A percentile compares a stretch with the other conserved stretches of the same genome.
These are phyloP conservation scores for Colletes latitarsis DNA, from an alignment of 1,140 invertebrate species.

Conservation along the genomic window DNA sequence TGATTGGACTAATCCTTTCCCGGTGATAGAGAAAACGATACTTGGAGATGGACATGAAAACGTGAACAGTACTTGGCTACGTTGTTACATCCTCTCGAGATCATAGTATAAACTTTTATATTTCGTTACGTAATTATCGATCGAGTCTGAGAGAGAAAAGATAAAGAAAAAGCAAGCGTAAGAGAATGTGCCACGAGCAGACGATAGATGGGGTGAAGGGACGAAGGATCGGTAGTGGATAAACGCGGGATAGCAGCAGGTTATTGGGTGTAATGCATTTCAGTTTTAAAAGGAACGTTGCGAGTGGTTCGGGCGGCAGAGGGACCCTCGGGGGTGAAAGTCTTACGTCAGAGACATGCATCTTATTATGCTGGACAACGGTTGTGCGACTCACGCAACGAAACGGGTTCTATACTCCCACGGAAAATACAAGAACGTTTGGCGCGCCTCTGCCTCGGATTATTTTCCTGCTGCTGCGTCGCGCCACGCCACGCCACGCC, in stretches of 20 bases:
- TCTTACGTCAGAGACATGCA: slow-evolving; percentile 74
- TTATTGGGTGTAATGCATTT: neutral
- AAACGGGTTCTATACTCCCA: slow-evolving; percentile 51
- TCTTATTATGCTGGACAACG: slow-evolving; percentile 71
- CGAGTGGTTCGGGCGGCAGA: slow-evolving; percentile 2
- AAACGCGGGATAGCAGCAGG: slow-evolving; percentile 2
- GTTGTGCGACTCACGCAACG: slow-evolving; percentile 59
- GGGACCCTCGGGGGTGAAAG: slow-evolving; percentile 74
- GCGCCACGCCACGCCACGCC: neutral
- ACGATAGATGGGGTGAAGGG: neutral
- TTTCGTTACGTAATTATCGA: slow-evolving; percentile 74
- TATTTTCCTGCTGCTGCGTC: neutral
- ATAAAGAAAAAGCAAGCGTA: neutral
- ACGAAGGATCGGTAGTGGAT: neutral
- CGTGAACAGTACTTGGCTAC: neutral
- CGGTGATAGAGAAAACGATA: no score
- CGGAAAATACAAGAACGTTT: slow-evolving; percentile 12
- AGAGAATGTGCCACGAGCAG: neutral
- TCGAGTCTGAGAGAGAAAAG: slow-evolving; percentile 56
- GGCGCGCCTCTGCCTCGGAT: neutral
- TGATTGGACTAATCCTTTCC: neutral
- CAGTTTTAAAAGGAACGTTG: neutral
- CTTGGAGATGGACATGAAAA: neutral
- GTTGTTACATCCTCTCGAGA: neutral
- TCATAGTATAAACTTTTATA: slow-evolving; percentile 14